phyloP scores from a whole-genome alignment of 2,113 vertebrate species.

The Coreoperca whiteheadi region DNA sequence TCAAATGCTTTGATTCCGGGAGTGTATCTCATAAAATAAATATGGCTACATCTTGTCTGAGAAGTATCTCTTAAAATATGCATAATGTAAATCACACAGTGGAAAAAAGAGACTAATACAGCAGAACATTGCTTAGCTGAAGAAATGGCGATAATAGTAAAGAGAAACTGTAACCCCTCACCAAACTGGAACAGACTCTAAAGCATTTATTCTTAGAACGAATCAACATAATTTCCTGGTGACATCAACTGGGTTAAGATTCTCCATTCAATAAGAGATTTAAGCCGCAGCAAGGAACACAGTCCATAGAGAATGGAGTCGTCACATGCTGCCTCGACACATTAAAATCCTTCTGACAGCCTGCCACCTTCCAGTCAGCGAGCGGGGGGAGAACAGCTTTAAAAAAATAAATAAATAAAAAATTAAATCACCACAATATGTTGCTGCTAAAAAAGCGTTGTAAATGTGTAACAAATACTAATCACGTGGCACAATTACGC shows the following conservation, averaged over 20 bases:
- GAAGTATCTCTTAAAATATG: conserved; percentile 48
- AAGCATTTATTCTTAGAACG: conserved; percentile 75
- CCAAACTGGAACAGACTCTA: conserved; percentile 45
- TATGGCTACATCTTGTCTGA: conserved; percentile 24
- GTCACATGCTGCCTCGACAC: conserved; percentile 71
- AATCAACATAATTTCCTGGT: conserved; percentile 73
- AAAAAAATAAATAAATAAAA: conserved; percentile 2
- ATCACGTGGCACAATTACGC: conserved; percentile 13
- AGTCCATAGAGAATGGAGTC: conserved; percentile 70
- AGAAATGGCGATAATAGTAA: conserved; percentile 34
- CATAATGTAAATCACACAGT: conserved; percentile 44
- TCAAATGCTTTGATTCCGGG: conserved; percentile 18
- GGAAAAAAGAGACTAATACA: conserved; percentile 15
- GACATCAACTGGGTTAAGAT: conserved; percentile 69
- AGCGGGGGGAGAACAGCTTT: conserved; percentile 41
- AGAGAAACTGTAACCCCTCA: conserved; percentile 31
- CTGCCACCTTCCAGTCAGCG: conserved; percentile 57
- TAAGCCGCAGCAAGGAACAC: conserved; percentile 60
- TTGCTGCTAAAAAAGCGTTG: conserved; percentile 20
- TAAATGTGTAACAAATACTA: conserved; percentile 28
- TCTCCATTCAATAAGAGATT: conserved; percentile 74
- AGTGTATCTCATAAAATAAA: conserved; percentile 46
- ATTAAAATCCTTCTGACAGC: conserved; percentile 75
- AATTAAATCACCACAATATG: conserved; percentile 37
- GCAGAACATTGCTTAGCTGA: conserved; percentile 24